Base-by-base conservation (phyloP, 2,797 vertebrate genomes). In the Sylvilagus floridanus region DNA sequence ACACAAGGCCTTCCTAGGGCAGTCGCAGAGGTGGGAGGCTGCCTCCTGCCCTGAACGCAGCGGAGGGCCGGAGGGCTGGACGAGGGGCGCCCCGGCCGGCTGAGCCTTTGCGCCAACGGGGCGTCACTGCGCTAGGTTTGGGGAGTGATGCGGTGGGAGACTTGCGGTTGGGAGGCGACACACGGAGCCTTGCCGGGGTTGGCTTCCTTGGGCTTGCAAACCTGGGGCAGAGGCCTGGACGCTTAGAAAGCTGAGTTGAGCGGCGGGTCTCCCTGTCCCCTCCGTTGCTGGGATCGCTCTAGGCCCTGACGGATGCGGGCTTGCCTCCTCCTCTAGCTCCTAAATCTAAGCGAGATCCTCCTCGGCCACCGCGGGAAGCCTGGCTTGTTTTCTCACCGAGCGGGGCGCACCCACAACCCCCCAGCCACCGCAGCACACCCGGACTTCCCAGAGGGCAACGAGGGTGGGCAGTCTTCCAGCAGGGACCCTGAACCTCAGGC, bases 361-460 rank as follows among this genome's bases (percentile, higher is more conserved):
- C 50, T 72, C 13, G 7, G 16, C 88, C 84, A 87, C 19, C 19
- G 57, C 68, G 68, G 83, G 94, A 96, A 94, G 37, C 62, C 14
- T 75, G 52, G 16, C 8, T 86, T 93, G 21, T 60, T 88, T 81
- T 50, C 50, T 68, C 66, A 62, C 32, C 2, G 1, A 37, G 16
- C 21, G 3, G 1, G 47, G 4, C 3, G 1, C 52, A 82, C 16
- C 24, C 1, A 32, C 19, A 57, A 84, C 22, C 22, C 50, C 77
- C 65, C 10, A 22, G 28, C 16, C 26, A n/a, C 30, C 63, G 21
- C 26, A 32, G 60, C 32, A 88, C 63, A 63, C 9, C 4, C 4
- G 13, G n/a, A 37, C 12, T 71, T 32, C 62, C 62, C 65, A 84
- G 72, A 75, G 69, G 19, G 37, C 32, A 73, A 73, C 35, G 13